Percentiles rank a stretch among this genome's conserved stretches.
Evolutionary conservation across 2,888 invertebrate species (phyloP).

Genomic region (Coremacera marginata): DNA sequence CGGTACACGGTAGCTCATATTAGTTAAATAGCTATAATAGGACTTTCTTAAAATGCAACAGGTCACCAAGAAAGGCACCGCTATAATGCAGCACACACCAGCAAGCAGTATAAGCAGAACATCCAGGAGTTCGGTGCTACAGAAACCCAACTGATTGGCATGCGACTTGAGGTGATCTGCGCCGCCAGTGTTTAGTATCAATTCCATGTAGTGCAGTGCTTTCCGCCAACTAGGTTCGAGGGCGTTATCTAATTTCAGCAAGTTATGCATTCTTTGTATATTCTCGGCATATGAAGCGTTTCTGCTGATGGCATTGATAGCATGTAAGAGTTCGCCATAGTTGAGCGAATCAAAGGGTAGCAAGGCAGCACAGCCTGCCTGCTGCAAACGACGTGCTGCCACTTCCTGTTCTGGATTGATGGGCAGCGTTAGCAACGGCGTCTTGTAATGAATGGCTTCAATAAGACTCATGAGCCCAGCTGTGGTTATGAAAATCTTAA

Average conservation of each 20-base stretch:
- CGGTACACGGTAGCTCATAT: constrained; percentile 26
- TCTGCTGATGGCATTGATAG: constrained; percentile 65
- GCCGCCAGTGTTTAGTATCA: constrained; percentile 63
- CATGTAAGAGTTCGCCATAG: constrained; percentile 64
- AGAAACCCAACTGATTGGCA: constrained; percentile 63
- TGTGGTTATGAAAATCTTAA: constrained; percentile 73
- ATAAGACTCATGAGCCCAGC: constrained; percentile 73
- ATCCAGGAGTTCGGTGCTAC: constrained; percentile 64
- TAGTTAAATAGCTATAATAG: constrained; percentile 52
- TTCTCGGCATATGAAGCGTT: constrained; percentile 60
- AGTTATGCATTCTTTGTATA: constrained; percentile 48
- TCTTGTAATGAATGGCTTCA: constrained; percentile 71
- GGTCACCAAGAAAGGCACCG: constrained; percentile 64
- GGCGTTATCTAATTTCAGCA: constrained; percentile 55
- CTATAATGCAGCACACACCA: constrained; percentile 62
- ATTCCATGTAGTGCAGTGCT: constrained; percentile 64
- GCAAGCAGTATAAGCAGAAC: constrained; percentile 63
- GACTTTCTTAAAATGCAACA: constrained; percentile 64
- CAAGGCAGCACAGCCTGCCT: constrained; percentile 66
- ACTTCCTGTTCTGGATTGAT: constrained; percentile 71
- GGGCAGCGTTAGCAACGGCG: constrained; percentile 72
- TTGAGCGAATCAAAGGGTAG: constrained; percentile 66
- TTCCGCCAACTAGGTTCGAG: constrained; percentile 56
- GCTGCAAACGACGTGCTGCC: constrained; percentile 69
- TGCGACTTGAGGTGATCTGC: constrained; percentile 64